phyloP scores from a whole-genome alignment of 1,140 invertebrate genomes.

The Rhyacophila brunnea region DNA sequence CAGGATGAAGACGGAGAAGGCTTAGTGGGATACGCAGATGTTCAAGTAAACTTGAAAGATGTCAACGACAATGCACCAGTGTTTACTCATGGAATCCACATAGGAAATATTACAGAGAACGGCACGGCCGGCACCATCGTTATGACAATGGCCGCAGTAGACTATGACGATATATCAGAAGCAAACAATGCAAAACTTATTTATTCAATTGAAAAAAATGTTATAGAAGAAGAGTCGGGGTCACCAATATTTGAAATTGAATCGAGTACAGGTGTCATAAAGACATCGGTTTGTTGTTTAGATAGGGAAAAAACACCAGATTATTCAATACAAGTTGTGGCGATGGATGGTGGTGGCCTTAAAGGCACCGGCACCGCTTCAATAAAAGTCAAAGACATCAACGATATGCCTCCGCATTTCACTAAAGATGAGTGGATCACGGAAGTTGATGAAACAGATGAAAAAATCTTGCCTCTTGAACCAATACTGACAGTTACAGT shows the following conservation, averaged over 20 bases:
- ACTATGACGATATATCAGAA: conserved; percentile 69
- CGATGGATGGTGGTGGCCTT: conserved; percentile 60
- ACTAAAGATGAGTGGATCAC: conserved; percentile 66
- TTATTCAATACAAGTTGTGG: conserved; percentile 67
- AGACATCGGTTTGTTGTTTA: conserved; percentile 63
- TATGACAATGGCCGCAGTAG: conserved; percentile 69
- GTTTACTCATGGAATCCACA: conserved; percentile 64
- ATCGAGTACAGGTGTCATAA: conserved; percentile 63
- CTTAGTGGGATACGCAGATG: conserved; percentile 71
- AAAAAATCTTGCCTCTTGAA: conserved; percentile 58
- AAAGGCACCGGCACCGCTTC: conserved; percentile 61
- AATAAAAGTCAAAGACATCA: conserved; percentile 61
- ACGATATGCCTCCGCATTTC: conserved; percentile 65
- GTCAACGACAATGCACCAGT: conserved; percentile 78
- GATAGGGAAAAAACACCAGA: conserved; percentile 67
- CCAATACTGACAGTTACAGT: conserved; percentile 65
- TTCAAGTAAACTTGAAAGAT: conserved; percentile 70
- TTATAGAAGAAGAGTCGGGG: conserved; percentile 64
- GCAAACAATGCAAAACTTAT: conserved; percentile 63
- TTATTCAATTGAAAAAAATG: conserved; percentile 69
- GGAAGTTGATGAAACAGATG: conserved; percentile 66
- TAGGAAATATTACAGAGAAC: conserved; percentile 66
- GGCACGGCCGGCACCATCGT: conserved; percentile 63
- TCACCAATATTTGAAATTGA: conserved; percentile 67
- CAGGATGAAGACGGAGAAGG: conserved; percentile 69